Conservation (phyloP, 2,113 vertebrate genomes). For the Toxotes jaculatrix region DNA sequence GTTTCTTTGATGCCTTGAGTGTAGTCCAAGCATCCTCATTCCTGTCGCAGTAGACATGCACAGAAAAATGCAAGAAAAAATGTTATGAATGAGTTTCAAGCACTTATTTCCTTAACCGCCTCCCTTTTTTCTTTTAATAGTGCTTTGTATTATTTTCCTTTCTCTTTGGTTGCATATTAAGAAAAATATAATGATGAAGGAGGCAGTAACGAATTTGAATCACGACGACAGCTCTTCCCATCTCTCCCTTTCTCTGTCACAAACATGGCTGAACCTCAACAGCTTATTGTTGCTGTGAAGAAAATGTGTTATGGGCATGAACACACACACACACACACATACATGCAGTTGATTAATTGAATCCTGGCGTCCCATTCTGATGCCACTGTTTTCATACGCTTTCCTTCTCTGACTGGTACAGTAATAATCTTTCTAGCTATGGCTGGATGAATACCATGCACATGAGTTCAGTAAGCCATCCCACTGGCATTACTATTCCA, state of each 20-base stretch:
- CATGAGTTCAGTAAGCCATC: slow-evolving; percentile 48
- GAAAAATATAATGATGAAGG: slow-evolving; percentile 35
- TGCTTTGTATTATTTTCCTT: background rate
- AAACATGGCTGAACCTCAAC: slow-evolving; percentile 5
- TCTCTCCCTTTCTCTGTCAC: slow-evolving; percentile 17
- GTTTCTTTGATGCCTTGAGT: background rate
- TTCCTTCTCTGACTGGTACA: slow-evolving; percentile 22
- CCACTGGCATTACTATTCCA: slow-evolving; percentile 50
- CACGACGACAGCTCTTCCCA: background rate
- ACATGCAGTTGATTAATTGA: slow-evolving; percentile 37
- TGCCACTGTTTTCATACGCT: slow-evolving; percentile 26
- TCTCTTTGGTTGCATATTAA: slow-evolving; percentile 1
- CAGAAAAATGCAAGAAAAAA: background rate
- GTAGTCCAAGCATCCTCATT: background rate
- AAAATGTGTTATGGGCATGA: slow-evolving; percentile 22
- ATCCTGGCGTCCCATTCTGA: slow-evolving; percentile 2
- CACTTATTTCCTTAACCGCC: slow-evolving; percentile 7
- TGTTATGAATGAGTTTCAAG: background rate
- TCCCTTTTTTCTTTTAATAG: background rate
- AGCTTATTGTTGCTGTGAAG: background rate
- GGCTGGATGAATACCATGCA: slow-evolving; percentile 21
- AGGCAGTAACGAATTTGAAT: slow-evolving; percentile 46
- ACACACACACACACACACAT: no score
- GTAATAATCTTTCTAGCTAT: slow-evolving; percentile 25
- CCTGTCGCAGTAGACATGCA: background rate